Evolutionary conservation across 2,888 invertebrate species (phyloP).

Genomic region (Aplocera efformata): DNA sequence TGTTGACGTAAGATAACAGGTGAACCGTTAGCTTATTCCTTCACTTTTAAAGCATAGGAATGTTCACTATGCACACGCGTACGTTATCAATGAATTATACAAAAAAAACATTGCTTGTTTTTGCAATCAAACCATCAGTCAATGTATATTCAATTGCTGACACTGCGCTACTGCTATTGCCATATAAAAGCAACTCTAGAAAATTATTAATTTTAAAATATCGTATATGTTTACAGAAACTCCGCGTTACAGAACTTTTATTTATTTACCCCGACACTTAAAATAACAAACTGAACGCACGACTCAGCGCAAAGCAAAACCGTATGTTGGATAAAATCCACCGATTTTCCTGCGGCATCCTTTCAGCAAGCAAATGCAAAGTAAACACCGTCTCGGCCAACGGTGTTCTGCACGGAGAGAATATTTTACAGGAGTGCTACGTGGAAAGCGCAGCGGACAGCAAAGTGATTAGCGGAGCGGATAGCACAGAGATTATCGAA

Average conservation of each 20-base stretch:
- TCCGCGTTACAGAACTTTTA: neutral
- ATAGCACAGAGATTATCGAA: neutral
- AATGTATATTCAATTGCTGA: too few relatives aligned
- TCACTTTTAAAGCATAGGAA: too few relatives aligned
- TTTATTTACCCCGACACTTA: neutral
- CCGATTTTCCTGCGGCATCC: conserved; percentile 15
- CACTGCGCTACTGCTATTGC: neutral
- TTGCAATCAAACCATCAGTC: too few relatives aligned
- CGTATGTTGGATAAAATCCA: conserved; percentile 12
- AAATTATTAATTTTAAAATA: too few relatives aligned
- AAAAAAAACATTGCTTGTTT: too few relatives aligned
- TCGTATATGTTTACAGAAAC: too few relatives aligned
- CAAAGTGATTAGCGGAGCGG: conserved; percentile 2
- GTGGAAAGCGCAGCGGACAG: neutral
- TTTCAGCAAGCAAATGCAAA: conserved; percentile 22
- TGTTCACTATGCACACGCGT: too few relatives aligned
- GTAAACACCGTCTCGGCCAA: conserved; percentile 20
- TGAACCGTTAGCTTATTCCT: too few relatives aligned
- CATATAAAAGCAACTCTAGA: too few relatives aligned
- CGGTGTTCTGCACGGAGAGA: conserved; percentile 10
- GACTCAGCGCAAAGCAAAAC: conserved; percentile 4
- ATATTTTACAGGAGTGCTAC: conserved; percentile 4
- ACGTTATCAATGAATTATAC: too few relatives aligned
- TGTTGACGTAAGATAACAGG: too few relatives aligned
- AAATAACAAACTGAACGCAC: conserved; percentile 5